Percentiles rank a stretch among this genome's conserved stretches.
These are phyloP conservation scores for Oreochromis aureus DNA, from an alignment of 2,113 vertebrate species.

Conservation along the genomic window DNA sequence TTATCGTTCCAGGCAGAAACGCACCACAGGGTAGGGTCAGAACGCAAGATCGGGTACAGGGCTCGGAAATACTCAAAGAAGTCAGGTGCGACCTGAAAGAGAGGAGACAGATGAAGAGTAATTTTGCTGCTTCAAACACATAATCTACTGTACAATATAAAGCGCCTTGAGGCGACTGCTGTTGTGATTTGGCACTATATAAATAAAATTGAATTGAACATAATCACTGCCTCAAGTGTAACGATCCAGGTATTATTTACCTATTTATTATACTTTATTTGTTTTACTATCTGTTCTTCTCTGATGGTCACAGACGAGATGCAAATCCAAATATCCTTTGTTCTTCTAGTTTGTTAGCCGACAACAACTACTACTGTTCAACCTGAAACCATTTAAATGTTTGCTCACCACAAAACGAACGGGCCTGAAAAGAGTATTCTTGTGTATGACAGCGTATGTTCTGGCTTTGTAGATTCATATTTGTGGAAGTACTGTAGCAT, in stretches of 20 bases:
- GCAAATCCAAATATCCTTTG: background rate
- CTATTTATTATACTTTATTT: background rate
- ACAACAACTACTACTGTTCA: background rate
- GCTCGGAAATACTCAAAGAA: slow-evolving; percentile 95
- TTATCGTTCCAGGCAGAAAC: slow-evolving; percentile 96
- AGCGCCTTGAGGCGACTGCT: too few relatives aligned
- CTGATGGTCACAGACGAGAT: background rate
- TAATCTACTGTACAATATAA: background rate
- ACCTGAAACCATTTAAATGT: background rate
- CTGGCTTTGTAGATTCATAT: background rate
- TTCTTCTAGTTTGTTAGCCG: background rate
- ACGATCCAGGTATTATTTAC: rapidly evolving
- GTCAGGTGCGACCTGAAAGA: slow-evolving; percentile 80
- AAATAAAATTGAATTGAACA: too few relatives aligned
- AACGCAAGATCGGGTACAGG: slow-evolving; percentile 73
- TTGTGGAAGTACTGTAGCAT: background rate
- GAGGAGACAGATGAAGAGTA: background rate
- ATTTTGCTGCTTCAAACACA: background rate
- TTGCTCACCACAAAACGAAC: background rate
- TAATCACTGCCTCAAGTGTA: background rate
- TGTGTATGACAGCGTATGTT: background rate
- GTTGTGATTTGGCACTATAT: too few relatives aligned
- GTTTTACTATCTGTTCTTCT: background rate
- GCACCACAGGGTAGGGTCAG: slow-evolving; percentile 84
- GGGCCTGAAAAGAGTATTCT: rapidly evolving